These are phyloP conservation scores for Solea senegalensis DNA, from an alignment of 2,113 vertebrate genomes.

Conservation along the genomic window DNA sequence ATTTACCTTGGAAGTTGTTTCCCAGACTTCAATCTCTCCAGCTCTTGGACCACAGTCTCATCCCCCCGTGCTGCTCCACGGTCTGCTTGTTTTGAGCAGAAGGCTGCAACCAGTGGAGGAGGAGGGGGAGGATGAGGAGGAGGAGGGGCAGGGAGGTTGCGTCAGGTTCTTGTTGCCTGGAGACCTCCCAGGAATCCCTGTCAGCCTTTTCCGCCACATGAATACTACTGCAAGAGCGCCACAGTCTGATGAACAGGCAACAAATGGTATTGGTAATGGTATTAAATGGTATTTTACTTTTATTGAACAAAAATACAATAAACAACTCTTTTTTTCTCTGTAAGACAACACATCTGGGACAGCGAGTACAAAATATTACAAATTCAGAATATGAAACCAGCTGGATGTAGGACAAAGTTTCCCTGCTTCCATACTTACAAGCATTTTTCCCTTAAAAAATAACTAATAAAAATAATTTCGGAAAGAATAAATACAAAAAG, in stretches of 20 bases:
- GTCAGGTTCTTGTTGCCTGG: slow-evolving; percentile 77
- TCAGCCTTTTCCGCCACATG: slow-evolving; percentile 39
- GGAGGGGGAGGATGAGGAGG: slow-evolving; percentile 54
- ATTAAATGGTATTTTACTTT: slow-evolving; percentile 21
- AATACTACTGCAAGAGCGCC: slow-evolving; percentile 33
- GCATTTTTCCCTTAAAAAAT: too few relatives aligned
- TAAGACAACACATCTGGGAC: too few relatives aligned
- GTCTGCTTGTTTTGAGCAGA: slow-evolving; percentile 48
- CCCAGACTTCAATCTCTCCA: not conserved
- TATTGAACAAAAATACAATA: not conserved
- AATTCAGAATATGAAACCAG: not conserved
- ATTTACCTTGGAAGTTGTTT: not conserved
- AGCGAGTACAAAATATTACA: slow-evolving; percentile 17
- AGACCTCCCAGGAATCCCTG: slow-evolving; percentile 70
- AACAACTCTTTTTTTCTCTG: too few relatives aligned
- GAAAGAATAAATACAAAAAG: slow-evolving; percentile 28
- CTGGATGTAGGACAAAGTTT: not conserved
- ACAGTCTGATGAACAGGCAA: slow-evolving; percentile 9
- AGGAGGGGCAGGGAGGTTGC: slow-evolving; percentile 58
- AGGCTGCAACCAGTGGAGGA: slow-evolving; percentile 32
- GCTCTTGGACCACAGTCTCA: not conserved
- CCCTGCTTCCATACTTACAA: not conserved
- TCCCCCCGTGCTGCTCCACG: not conserved
- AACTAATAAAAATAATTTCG: not conserved
- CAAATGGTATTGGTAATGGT: too few relatives aligned